Conservation (phyloP, 1,140 invertebrate species). For the Rhizoglyphus robini region DNA sequence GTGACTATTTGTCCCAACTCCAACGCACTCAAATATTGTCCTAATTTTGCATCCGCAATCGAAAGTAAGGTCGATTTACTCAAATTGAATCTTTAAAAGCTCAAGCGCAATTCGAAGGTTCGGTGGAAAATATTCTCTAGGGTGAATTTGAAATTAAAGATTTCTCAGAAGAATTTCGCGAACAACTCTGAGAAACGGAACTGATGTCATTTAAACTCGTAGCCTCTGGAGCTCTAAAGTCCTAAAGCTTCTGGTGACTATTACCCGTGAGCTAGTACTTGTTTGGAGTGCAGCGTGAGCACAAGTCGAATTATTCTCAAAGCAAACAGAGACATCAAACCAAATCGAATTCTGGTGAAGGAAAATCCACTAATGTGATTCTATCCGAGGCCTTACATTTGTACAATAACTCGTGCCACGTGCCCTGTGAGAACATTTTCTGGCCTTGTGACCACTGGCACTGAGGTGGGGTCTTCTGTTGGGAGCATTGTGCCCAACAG, state of each 20-base stretch:
- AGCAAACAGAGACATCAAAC: not conserved
- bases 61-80: not conserved
- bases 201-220: not conserved
- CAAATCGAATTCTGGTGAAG: not conserved
- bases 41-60: not conserved
- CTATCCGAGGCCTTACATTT: not conserved
- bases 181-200: too few species aligned
- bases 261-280: not conserved
- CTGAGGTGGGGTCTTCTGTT: not conserved
- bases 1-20: not conserved
- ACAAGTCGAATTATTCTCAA: not conserved
- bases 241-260: not conserved
- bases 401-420: not conserved
- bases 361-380: not conserved
- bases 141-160: not conserved
- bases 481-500: not conserved
- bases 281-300: not conserved
- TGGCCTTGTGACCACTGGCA: not conserved
- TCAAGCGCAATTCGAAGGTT: not conserved
- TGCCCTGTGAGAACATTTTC: not conserved
- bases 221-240: not conserved
- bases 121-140: not conserved
- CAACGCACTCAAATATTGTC: not conserved
- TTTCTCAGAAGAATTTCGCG: not conserved
- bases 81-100: too few species aligned